Conservation (phyloP, 1,140 invertebrate genomes). For the Homalodisca vitripennis region DNA sequence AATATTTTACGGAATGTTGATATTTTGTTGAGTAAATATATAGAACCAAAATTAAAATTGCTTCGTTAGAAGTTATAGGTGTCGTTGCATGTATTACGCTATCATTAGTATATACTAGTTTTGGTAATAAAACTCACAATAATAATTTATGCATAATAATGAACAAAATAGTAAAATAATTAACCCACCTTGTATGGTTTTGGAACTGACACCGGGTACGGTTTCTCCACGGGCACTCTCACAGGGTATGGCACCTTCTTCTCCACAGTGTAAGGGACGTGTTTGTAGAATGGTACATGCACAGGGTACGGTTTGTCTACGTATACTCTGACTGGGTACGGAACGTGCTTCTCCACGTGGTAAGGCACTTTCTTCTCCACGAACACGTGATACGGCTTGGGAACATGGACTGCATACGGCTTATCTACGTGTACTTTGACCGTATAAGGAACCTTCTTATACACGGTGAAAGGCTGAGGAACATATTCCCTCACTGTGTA, state of each 20-base stretch:
- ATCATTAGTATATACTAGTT: too few species aligned
- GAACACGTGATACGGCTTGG: constrained; percentile 27
- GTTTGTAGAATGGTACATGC: constrained; percentile 55
- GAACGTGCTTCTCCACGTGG: constrained; percentile 58
- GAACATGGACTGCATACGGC: constrained; percentile 22
- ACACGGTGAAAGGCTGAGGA: constrained; percentile 61
- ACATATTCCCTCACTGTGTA: constrained; percentile 60
- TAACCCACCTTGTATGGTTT: constrained; percentile 36
- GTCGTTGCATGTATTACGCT: too few species aligned
- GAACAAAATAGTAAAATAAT: too few species aligned
- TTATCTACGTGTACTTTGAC: constrained; percentile 38
- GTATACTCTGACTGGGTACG: constrained; percentile 53
- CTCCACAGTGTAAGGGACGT: too few species aligned
- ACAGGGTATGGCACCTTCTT: too few species aligned
- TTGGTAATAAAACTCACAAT: too few species aligned
- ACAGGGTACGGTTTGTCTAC: constrained; percentile 51
- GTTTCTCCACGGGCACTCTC: constrained; percentile 55
- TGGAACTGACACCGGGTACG: constrained; percentile 39
- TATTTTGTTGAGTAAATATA: too few species aligned
- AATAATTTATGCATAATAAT: too few species aligned
- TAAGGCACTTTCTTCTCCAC: constrained; percentile 28
- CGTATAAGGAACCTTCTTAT: constrained; percentile 40
- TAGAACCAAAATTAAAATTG: too few species aligned
- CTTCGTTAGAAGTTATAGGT: too few species aligned
- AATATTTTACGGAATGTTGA: too few species aligned